Conservation (phyloP, 2,113 vertebrate species). For the Pteronura brasiliensis region DNA sequence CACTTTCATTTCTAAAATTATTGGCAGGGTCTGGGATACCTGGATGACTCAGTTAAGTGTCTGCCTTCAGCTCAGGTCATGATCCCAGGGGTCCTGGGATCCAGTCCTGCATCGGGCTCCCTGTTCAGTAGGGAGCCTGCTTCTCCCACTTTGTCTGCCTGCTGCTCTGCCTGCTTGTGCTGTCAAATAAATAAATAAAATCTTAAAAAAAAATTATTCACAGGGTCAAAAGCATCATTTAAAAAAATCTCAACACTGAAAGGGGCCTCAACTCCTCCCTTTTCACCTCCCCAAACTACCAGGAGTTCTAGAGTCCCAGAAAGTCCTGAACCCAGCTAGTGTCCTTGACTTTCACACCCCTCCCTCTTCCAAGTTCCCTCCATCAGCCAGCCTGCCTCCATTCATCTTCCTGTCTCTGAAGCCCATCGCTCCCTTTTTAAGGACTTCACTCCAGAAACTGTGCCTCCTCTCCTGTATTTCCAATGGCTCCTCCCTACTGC, state of each 20-base stretch:
- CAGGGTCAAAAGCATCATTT: background rate
- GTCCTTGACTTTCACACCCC: background rate
- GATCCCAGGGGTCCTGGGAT: no score
- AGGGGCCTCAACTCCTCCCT: background rate
- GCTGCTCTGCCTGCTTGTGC: no score
- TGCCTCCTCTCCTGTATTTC: background rate
- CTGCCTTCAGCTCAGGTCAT: no score
- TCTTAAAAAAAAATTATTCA: background rate
- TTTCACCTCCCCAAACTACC: background rate
- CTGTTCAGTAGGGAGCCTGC: no score
- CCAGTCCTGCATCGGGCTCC: no score
- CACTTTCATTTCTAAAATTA: background rate
- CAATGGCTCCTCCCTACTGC: background rate
- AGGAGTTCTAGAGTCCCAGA: background rate
- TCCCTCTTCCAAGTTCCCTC: background rate
- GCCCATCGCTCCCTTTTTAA: background rate
- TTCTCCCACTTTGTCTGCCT: no score
- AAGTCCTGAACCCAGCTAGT: background rate
- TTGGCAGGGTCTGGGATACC: background rate
- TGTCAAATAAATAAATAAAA: no score
- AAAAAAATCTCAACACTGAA: background rate
- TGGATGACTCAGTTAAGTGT: no score
- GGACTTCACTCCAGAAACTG: background rate
- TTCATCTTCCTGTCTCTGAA: background rate
- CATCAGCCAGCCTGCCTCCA: background rate